These are phyloP conservation scores for Dermochelys coriacea DNA, from an alignment of 2,797 vertebrate genomes.

Conservation along the genomic window DNA sequence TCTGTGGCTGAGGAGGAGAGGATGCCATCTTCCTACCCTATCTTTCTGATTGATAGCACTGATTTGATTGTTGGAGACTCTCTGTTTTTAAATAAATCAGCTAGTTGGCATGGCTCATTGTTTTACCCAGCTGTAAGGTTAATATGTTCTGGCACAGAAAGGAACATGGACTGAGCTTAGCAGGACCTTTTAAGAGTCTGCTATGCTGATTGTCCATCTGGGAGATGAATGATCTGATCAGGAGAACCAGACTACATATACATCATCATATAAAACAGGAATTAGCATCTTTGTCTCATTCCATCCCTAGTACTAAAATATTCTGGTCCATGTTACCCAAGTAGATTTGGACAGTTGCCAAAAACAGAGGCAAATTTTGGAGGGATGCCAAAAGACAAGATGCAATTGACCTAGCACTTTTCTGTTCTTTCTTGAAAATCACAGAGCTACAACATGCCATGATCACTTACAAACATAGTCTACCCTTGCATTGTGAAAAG, in stretches of 20 bases:
- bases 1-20: not conserved
- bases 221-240: not conserved
- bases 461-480: slow-evolving; percentile 71
- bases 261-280: not conserved
- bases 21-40: not conserved
- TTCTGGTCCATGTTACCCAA: slow-evolving; percentile 8
- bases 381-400: slow-evolving; percentile 67
- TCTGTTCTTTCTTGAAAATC: slow-evolving; percentile 70
- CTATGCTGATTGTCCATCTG: not conserved
- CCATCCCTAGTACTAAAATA: not conserved
- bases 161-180: slow-evolving; percentile 17
- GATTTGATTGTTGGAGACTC: slow-evolving; percentile 19
- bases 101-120: slow-evolving; percentile 31
- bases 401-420: slow-evolving; percentile 70
- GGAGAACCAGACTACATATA: not conserved
- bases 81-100: slow-evolving; percentile 40
- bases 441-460: slow-evolving; percentile 61
- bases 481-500: slow-evolving; percentile 72
- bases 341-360: slow-evolving; percentile 47
- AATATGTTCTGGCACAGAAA: slow-evolving; percentile 8
- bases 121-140: slow-evolving; percentile 47
- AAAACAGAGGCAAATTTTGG: slow-evolving; percentile 36
- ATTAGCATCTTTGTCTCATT: not conserved
- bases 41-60: slow-evolving; percentile 21
- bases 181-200: slow-evolving; percentile 11